phyloP scores from a whole-genome alignment of 2,888 invertebrate species.

The Congeria kusceri region DNA sequence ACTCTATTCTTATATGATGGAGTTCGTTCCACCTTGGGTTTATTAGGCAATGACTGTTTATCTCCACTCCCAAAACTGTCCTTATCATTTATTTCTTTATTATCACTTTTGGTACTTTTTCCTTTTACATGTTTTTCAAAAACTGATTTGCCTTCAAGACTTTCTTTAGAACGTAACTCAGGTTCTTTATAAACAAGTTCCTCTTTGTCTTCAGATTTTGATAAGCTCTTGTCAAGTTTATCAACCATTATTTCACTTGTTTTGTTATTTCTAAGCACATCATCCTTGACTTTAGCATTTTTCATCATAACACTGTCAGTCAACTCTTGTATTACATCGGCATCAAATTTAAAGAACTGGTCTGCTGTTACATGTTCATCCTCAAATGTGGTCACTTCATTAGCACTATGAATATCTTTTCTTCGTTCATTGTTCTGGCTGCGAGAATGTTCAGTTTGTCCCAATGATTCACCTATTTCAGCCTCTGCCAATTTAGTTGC shows the following conservation, averaged over 20 bases:
- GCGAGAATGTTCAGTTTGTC: too few species aligned
- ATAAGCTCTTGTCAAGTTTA: background rate
- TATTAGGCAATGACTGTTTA: constrained; percentile 1
- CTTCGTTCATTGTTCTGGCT: too few species aligned
- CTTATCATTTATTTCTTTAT: background rate
- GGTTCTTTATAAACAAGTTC: background rate
- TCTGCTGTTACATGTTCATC: constrained; percentile 5
- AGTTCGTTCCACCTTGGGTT: constrained; percentile 47
- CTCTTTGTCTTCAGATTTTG: background rate
- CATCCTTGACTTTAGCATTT: background rate
- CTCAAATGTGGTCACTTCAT: background rate
- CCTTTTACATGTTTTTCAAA: background rate
- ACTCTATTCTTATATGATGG: constrained; percentile 60
- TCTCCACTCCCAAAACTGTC: background rate
- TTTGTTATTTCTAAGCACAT: background rate
- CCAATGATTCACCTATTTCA: constrained; percentile 1
- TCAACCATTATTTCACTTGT: background rate
- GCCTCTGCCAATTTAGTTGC: constrained; percentile 16
- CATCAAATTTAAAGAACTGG: constrained; percentile 44
- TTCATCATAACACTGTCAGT: constrained; percentile 52
- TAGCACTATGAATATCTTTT: background rate
- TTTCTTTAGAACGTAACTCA: constrained; percentile 4
- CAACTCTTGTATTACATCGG: constrained; percentile 45
- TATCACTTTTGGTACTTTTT: constrained; percentile 1
- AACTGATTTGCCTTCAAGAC: constrained; percentile 32